These are phyloP conservation scores for Anguilla rostrata DNA, from an alignment of 2,113 vertebrate species.

Conservation along the genomic window DNA sequence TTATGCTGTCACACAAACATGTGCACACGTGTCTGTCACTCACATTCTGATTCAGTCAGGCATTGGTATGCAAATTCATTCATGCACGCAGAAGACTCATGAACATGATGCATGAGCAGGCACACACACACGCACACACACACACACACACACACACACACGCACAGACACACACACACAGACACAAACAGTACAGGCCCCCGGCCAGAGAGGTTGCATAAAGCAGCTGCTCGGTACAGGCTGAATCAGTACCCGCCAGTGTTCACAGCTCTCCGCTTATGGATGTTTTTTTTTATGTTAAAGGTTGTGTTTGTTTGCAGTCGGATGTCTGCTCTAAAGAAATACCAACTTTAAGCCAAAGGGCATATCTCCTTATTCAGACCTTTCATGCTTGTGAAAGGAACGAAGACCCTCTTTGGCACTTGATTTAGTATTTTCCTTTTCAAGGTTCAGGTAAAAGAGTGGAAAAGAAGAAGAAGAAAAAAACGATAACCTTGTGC, in stretches of 20 bases:
- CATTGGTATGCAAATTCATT: not conserved
- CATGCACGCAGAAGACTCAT: too few species aligned
- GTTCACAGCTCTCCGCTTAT: not conserved
- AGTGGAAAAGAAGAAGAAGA: not conserved
- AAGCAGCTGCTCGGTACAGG: too few species aligned
- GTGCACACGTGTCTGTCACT: not conserved
- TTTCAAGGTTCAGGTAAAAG: conserved; percentile 4
- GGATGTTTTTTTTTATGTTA: not conserved
- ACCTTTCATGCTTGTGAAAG: not conserved
- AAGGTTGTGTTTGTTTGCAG: not conserved
- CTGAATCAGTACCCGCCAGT: not conserved
- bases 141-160: conserved; percentile 9
- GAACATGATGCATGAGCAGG: too few species aligned
- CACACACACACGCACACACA: not conserved
- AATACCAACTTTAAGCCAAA: not conserved
- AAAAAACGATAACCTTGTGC: not conserved
- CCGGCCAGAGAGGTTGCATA: too few species aligned
- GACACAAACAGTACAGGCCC: not conserved
- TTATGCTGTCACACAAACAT: not conserved
- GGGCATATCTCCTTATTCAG: not conserved
- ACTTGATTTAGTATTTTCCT: not conserved
- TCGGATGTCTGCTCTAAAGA: not conserved
- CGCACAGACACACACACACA: conserved; percentile 8
- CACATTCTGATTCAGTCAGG: not conserved
- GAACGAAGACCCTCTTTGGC: not conserved